Conservation (phyloP, 2,888 invertebrate genomes). For the Marasmarcha lunaedactyla region DNA sequence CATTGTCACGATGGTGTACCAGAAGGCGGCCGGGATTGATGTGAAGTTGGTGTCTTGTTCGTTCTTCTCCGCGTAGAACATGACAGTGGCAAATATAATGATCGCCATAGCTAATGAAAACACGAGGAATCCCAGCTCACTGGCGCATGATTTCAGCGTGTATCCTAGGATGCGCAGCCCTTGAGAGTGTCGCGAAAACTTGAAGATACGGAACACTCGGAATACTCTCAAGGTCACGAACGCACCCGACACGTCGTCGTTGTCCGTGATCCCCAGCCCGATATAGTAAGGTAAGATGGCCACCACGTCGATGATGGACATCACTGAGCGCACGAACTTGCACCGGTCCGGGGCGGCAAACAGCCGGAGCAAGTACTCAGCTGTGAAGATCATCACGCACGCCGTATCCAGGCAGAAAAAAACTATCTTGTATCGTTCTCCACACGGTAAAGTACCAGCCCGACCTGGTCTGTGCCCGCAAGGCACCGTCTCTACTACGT, state of each 20-base stretch:
- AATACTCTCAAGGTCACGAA: constrained; percentile 99
- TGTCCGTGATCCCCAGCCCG: constrained; percentile 96
- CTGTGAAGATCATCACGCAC: constrained; percentile 99
- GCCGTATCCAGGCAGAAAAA: constrained; percentile 99
- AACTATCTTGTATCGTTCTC: constrained; percentile 96
- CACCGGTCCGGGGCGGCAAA: constrained; percentile 99
- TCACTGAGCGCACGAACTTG: constrained; percentile 97
- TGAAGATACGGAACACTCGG: constrained; percentile 99
- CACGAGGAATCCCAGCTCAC: constrained; percentile 98
- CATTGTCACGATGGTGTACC: constrained; percentile 99
- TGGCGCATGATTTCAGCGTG: constrained; percentile 98
- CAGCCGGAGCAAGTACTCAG: constrained; percentile 93
- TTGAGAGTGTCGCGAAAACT: constrained; percentile 99
- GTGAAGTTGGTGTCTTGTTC: constrained; percentile 97
- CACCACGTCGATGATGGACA: constrained; percentile 99
- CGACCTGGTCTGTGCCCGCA: constrained; percentile 90
- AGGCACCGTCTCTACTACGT: constrained; percentile 97
- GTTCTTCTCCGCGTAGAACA: constrained; percentile 99
- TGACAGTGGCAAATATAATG: constrained; percentile 99
- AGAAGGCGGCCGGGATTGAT: constrained; percentile 99
- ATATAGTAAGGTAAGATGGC: constrained; percentile 99
- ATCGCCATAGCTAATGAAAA: constrained; percentile 99
- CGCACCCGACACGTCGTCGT: constrained; percentile 98
- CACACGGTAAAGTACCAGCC: constrained; percentile 92
- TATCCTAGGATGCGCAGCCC: constrained; percentile 98